Conservation (phyloP, 2,888 invertebrate species). For the Coleophora flavipennella region DNA sequence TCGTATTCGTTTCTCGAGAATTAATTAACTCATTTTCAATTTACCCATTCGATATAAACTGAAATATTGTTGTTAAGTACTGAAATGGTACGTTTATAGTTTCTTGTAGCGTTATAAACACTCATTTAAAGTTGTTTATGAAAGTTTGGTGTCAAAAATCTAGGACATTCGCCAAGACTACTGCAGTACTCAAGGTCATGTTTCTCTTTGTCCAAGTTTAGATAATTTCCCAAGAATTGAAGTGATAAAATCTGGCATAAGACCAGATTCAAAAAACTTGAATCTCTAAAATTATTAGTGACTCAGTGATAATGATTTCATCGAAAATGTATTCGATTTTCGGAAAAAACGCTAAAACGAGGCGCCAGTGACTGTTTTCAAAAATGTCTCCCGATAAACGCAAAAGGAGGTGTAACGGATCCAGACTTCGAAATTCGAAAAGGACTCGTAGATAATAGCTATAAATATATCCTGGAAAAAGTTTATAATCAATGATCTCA, state of each 20-base stretch:
- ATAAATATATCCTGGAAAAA: constrained; percentile 5
- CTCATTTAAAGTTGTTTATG: too few species aligned
- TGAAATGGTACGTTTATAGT: too few species aligned
- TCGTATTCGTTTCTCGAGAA: constrained; percentile 3
- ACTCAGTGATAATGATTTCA: constrained; percentile 37
- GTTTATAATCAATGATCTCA: constrained; percentile 38
- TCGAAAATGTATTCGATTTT: constrained; percentile 4
- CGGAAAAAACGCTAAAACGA: constrained; percentile 12
- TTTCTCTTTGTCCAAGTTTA: constrained; percentile 18
- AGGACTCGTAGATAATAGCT: constrained; percentile 30
- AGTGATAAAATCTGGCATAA: constrained; percentile 21
- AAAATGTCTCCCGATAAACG: constrained; percentile 63
- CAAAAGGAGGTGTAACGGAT: constrained; percentile 39
- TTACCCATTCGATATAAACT: not conserved
- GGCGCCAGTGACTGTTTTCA: constrained; percentile 38
- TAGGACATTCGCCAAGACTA: not conserved
- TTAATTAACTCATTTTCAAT: constrained; percentile 3
- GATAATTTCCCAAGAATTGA: constrained; percentile 15
- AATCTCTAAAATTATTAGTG: constrained; percentile 25
- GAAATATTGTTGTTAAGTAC: not conserved
- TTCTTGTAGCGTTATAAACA: not conserved
- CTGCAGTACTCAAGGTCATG: constrained; percentile 19
- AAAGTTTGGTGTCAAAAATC: not conserved
- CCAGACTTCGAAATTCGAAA: constrained; percentile 20
- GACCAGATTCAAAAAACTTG: constrained; percentile 21